Conservation (phyloP, 2,113 vertebrate species). For the Sus scrofa region DNA sequence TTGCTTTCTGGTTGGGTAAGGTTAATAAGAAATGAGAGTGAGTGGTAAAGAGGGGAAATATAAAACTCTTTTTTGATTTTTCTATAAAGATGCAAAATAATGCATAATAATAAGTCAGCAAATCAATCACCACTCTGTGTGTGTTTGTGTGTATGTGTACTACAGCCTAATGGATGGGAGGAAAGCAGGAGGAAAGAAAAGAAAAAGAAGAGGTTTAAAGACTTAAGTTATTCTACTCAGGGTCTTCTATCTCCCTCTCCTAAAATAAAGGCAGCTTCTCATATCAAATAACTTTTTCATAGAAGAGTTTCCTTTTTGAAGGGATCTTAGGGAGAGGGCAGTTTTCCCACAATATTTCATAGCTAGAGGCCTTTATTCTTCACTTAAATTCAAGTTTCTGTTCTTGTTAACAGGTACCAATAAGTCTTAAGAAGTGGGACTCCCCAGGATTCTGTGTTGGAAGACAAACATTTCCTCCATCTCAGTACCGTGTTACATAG, state of each 20-base stretch:
- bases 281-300: background rate
- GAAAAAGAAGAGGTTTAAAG: background rate
- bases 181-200: background rate
- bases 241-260: background rate
- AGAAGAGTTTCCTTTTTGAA: constrained; percentile 24
- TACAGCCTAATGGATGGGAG: background rate
- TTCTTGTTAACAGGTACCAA: constrained; percentile 47
- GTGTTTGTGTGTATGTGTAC: accelerated
- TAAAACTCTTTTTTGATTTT: background rate
- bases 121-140: background rate
- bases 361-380: constrained; percentile 24
- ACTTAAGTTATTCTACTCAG: background rate
- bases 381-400: constrained; percentile 36
- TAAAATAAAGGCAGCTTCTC: constrained; percentile 44
- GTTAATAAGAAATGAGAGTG: background rate
- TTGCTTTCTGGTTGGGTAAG: background rate
- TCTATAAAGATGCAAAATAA: background rate
- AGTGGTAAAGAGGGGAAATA: background rate
- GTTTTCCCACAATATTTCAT: constrained; percentile 39
- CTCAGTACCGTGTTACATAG: background rate
- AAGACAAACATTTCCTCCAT: background rate
- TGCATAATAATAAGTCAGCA: background rate
- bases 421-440: constrained; percentile 3
- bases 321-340: background rate
- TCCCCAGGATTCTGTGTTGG: background rate